Percentiles rank a stretch among this genome's conserved stretches.
phyloP scores from a whole-genome alignment of 1,140 invertebrate genomes.

The Eumeta japonica region DNA sequence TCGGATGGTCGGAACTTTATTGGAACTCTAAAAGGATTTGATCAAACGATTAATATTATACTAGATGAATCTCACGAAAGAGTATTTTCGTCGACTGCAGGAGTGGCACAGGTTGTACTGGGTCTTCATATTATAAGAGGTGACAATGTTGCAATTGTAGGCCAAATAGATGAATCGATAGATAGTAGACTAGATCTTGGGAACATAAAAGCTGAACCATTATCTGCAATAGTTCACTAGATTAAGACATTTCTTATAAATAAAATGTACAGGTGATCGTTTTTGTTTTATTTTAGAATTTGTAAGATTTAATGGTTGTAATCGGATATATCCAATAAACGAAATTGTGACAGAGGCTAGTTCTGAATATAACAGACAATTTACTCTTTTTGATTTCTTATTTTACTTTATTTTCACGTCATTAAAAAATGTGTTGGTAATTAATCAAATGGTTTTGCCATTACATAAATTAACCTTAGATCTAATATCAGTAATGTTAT shows the following conservation, averaged over 20 bases:
- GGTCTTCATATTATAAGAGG: constrained; percentile 96
- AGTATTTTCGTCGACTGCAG: constrained; percentile 88
- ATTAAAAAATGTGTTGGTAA: no score
- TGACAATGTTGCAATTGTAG: constrained; percentile 95
- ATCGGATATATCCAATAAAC: no score
- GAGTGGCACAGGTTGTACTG: constrained; percentile 94
- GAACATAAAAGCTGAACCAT: constrained; percentile 84
- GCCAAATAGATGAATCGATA: constrained; percentile 88
- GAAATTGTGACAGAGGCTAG: no score
- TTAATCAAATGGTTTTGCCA: no score
- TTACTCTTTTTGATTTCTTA: no score
- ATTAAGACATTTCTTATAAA: constrained; percentile 14
- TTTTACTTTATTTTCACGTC: no score
- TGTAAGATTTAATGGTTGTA: no score
- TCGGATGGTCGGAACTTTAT: constrained; percentile 94
- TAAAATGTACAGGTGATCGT: constrained; percentile 4
- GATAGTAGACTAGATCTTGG: constrained; percentile 82
- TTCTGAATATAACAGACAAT: no score
- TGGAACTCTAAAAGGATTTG: constrained; percentile 79
- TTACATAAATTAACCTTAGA: no score
- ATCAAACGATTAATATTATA: constrained; percentile 98
- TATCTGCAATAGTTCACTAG: constrained; percentile 83
- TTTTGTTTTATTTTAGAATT: constrained; percentile 7
- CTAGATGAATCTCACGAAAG: constrained; percentile 96
- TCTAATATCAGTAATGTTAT: no score